Base-by-base conservation (phyloP, 2,888 invertebrate species). In the Parascotia fuliginaria region DNA sequence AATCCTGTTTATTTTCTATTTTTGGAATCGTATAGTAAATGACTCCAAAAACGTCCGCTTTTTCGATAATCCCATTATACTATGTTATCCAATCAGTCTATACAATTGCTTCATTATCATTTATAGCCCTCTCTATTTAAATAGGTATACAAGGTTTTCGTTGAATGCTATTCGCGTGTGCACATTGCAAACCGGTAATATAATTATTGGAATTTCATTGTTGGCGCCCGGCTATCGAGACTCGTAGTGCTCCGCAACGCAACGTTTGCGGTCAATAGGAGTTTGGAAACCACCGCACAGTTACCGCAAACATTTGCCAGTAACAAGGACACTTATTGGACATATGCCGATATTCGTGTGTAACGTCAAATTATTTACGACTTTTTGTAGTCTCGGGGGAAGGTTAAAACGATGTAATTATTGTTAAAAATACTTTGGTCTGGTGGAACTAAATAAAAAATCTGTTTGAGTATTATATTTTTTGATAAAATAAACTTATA, bases 151-250 rank as follows among this genome's bases (percentile, higher is more conserved):
- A 24, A 24, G 50, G 52, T 43, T 63, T 41, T 41, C 44, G 42
- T 24, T 42, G 50, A 54, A 63, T 57, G 42, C 66, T 59, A 67
- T 60, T 58, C 65, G 48, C 57, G 55, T 60, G 65, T 51, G 59
- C 61, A 59, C 60, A 65, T 58, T 71, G 65, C 59, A 46, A 50
- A 41, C 34, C 49, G 57, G 66, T 77, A 69, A 75, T 71, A 72
- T 73, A 76, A 79, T 81, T 81, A 81, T 79, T 71, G 79, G 75
- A 75, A 77, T 79, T 77, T 76, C 75, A 78, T 63, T 70, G 75
- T 70, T 60, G 71, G 60, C 55, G 61, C 55, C 39, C 58, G 65
- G 57, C 62, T 60, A 73, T 70, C 66, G 68, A 63, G 70, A 73
- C 57, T 57, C 40, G 56, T 51, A 38, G 32, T 45, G 68, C 72